phyloP scores from a whole-genome alignment of 2,113 vertebrate genomes.

The Forbesichthys papilliferus region DNA sequence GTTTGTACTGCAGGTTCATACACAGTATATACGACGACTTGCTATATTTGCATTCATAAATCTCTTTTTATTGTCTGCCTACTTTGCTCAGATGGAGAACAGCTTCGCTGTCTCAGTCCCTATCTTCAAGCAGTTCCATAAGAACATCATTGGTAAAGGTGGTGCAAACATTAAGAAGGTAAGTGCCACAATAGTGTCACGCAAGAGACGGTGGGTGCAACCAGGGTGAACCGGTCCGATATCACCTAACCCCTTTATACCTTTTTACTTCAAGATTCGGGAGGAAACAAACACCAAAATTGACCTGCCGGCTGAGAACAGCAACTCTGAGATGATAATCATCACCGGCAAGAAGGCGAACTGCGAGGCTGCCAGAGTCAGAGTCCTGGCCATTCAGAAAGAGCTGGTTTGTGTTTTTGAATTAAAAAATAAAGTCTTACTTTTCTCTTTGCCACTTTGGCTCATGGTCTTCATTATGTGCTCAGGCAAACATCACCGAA shows the following conservation, averaged over 20 bases:
- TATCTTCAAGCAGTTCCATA: slow-evolving; percentile 99
- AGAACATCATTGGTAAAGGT: slow-evolving; percentile 99
- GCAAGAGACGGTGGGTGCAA: background rate
- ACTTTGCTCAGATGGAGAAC: slow-evolving; percentile 86
- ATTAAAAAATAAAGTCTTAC: background rate
- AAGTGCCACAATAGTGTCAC: background rate
- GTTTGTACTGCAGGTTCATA: too few relatives aligned
- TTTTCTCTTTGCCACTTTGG: background rate
- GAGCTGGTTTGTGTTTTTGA: slow-evolving; percentile 82
- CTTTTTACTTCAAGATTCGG: slow-evolving; percentile 82
- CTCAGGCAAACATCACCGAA: slow-evolving; percentile 94
- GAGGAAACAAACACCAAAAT: slow-evolving; percentile 98
- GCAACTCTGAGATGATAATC: slow-evolving; percentile 97
- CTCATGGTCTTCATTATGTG: background rate
- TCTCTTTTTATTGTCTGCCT: too few relatives aligned
- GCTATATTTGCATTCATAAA: too few relatives aligned
- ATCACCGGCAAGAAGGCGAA: slow-evolving; percentile 97
- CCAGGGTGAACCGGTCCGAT: too few relatives aligned
- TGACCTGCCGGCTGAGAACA: slow-evolving; percentile 97
- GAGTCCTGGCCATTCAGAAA: slow-evolving; percentile 96
- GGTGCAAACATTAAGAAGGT: slow-evolving; percentile 99
- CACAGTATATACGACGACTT: too few relatives aligned
- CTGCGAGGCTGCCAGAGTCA: slow-evolving; percentile 89
- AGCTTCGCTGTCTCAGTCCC: slow-evolving; percentile 94
- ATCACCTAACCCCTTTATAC: background rate